phyloP scores from a whole-genome alignment of 2,888 invertebrate species.

The Muscina levida region DNA sequence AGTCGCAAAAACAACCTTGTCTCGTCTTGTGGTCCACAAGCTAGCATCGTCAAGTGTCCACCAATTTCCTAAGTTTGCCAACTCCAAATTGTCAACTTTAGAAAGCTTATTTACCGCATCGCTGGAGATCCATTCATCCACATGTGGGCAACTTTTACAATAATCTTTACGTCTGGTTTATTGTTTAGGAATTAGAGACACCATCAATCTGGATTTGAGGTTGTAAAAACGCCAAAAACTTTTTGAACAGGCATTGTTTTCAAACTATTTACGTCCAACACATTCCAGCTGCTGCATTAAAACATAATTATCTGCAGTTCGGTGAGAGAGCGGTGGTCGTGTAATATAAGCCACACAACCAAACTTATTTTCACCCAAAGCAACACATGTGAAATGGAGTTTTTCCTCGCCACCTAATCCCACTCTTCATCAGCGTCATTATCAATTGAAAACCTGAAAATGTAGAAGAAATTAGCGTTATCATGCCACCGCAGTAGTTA shows the following conservation, averaged over 20 bases:
- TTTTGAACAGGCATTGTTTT: constrained; percentile 20
- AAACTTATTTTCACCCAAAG: neutral
- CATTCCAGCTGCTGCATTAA: constrained; percentile 14
- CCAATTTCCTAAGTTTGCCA: too few relatives aligned
- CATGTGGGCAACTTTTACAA: neutral
- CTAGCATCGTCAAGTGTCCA: too few relatives aligned
- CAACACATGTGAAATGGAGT: neutral
- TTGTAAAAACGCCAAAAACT: constrained; percentile 25
- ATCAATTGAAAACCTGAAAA: constrained; percentile 20
- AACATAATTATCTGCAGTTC: constrained; percentile 35
- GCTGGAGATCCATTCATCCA: neutral
- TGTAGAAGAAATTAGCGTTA: constrained; percentile 20
- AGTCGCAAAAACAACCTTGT: too few relatives aligned
- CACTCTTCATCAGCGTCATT: neutral
- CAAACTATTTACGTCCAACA: constrained; percentile 9
- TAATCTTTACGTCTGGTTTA: neutral
- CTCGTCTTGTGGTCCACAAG: too few relatives aligned
- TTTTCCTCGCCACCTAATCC: neutral
- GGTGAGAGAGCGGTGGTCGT: neutral
- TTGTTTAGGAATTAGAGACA: constrained; percentile 18
- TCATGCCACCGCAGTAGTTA: constrained; percentile 35
- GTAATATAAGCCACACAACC: neutral
- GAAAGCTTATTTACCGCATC: too few relatives aligned
- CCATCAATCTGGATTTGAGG: constrained; percentile 12
- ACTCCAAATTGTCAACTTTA: too few relatives aligned